Evolutionary conservation across 1,140 invertebrate species (phyloP), one percentile per base, ranked within the genome.

Genomic region (Tribolium madens): DNA sequence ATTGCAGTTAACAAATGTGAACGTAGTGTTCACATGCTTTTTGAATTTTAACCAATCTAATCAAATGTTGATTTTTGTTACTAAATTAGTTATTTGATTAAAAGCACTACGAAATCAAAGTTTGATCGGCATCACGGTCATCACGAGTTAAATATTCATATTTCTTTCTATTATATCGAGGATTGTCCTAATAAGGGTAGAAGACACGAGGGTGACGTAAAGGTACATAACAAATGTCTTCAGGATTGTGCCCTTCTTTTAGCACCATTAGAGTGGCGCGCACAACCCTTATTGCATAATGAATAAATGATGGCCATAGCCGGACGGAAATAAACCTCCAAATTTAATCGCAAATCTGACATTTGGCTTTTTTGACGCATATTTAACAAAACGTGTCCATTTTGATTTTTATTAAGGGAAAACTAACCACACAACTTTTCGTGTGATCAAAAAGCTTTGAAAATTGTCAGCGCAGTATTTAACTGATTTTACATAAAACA

Each of bases 221-320:
- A 64, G 57, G 21, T 64, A 64, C 57, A 64, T 64, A 64, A 64
- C 57, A 64, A 64, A 64, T 64, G n/a, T 64, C 57, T 64, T 64
- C 57, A 31, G 57, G 57, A 21, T 33, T 33, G 57, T 64, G 57
- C 57, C 57, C 57, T 64, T 64, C 57, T 64, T 60, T 64, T 64
- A 64, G 57, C 57, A 64, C 57, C 57, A 64, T 64, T 64, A 64
- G 57, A 64, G 57, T 64, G 18, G 57, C 26, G 57, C 57, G 21
- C 57, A 64, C 57, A 64, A 64, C 57, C 57, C 57, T 64, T 64
- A 64, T 64, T 33, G 57, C 57, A 64, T 64, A 64, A 64, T 64
- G 57, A 64, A 64, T 64, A 64, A 64, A 64, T 64, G 7, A 64
- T 33, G 26, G 57, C 21, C 26, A 31, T 60, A 33, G 17, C 57